These are phyloP conservation scores for Alviniconcha marisindica DNA, from an alignment of 1,140 invertebrate genomes.

Conservation along the genomic window DNA sequence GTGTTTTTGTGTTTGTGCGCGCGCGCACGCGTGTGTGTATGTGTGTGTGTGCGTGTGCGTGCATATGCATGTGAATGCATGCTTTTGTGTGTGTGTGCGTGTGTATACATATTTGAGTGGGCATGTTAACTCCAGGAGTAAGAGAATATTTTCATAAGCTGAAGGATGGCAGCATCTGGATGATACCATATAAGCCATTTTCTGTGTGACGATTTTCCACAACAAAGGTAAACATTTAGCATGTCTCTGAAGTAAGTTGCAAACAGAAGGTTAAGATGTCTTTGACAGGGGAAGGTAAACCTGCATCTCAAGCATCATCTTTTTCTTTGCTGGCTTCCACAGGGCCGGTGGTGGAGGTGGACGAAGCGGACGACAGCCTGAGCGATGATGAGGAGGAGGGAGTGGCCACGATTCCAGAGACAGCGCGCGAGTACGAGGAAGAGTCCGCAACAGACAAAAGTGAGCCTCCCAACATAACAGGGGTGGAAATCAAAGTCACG, in stretches of 20 bases:
- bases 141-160: too few relatives aligned
- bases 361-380: constrained; percentile 61
- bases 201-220: too few relatives aligned
- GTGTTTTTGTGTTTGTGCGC: background rate
- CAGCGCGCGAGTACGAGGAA: constrained; percentile 32
- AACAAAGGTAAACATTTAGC: too few relatives aligned
- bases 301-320: background rate
- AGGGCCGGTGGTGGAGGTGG: constrained; percentile 71
- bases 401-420: constrained; percentile 14
- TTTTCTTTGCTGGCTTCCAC: constrained; percentile 22
- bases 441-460: background rate
- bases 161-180: too few relatives aligned
- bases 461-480: constrained; percentile 3
- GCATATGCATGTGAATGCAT: background rate
- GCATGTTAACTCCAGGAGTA: too few relatives aligned
- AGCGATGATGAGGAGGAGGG: constrained; percentile 69
- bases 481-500: background rate
- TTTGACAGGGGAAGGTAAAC: too few relatives aligned
- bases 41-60: background rate
- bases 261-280: too few relatives aligned
- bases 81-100: background rate
- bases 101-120: too few relatives aligned
- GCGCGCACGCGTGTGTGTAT: background rate
- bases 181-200: too few relatives aligned
- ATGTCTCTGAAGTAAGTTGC: too few relatives aligned